Evolutionary conservation across 2,797 vertebrate genomes (phyloP).

Genomic region (Chrysolophus pictus): DNA sequence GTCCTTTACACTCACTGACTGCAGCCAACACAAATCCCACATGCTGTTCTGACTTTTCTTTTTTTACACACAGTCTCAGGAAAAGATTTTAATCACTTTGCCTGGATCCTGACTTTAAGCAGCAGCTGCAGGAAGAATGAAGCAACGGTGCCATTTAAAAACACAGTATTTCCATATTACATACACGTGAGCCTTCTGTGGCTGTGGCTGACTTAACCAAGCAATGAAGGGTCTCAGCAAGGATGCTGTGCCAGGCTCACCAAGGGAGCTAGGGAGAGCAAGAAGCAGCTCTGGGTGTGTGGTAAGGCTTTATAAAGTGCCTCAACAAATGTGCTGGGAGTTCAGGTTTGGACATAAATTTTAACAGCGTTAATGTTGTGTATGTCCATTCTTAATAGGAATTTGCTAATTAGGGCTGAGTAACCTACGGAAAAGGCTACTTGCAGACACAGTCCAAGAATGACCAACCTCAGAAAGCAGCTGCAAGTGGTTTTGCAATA

Average conservation of each 20-base stretch:
- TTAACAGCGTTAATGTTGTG: background rate
- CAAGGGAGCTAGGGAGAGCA: background rate
- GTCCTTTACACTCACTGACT: rapidly evolving
- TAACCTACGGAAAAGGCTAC: constrained; percentile 17
- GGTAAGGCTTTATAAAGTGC: background rate
- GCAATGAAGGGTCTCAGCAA: background rate
- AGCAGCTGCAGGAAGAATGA: constrained; percentile 48
- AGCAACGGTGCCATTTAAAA: background rate
- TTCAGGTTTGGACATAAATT: background rate
- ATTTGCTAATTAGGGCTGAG: constrained; percentile 29
- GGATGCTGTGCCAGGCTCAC: background rate
- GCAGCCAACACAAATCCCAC: background rate
- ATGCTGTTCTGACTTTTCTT: background rate
- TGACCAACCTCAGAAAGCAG: constrained; percentile 43
- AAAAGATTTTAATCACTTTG: constrained; percentile 25
- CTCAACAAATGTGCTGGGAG: background rate
- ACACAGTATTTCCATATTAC: background rate
- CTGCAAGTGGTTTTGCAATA: constrained; percentile 46
- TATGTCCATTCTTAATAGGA: background rate
- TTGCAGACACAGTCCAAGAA: constrained; percentile 25
- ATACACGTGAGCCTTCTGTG: background rate
- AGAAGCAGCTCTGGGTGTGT: background rate
- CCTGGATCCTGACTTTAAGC: background rate
- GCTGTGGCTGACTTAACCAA: background rate
- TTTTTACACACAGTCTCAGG: background rate